Evolutionary conservation across 2,113 vertebrate species (phyloP).

Genomic region (Thermophis baileyi): DNA sequence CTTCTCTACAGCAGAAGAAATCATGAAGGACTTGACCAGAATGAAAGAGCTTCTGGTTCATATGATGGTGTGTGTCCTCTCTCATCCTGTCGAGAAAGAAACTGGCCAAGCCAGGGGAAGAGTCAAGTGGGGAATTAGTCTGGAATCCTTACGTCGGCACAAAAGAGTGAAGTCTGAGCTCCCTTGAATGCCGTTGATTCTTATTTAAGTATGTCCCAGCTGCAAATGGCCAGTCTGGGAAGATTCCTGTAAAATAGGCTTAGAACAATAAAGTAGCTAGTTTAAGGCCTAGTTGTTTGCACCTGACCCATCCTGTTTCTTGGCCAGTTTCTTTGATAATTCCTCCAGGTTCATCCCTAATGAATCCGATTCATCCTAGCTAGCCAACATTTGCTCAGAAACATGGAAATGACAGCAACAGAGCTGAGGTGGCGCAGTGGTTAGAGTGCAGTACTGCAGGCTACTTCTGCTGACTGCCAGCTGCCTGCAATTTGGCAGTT

Average conservation of each 20-base stretch:
- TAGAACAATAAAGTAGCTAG: background rate
- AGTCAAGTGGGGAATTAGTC: background rate
- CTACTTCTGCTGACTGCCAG: no score
- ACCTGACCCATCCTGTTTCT: no score
- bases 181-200: background rate
- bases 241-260: background rate
- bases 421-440: background rate
- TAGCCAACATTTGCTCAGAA: conserved; percentile 44
- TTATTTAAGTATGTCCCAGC: background rate
- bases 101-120: background rate
- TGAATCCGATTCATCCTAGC: conserved; percentile 21
- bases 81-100: background rate
- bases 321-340: background rate
- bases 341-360: background rate
- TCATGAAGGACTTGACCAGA: background rate
- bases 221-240: background rate
- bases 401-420: conserved; percentile 46
- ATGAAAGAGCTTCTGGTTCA: background rate
- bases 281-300: background rate
- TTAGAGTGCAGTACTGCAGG: no score
- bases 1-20: background rate
- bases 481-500: no score
- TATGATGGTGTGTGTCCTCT: background rate
- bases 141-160: background rate
- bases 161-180: background rate